Evolutionary conservation across 1,140 invertebrate genomes (phyloP).

Genomic region (Diorhabda sublineata): DNA sequence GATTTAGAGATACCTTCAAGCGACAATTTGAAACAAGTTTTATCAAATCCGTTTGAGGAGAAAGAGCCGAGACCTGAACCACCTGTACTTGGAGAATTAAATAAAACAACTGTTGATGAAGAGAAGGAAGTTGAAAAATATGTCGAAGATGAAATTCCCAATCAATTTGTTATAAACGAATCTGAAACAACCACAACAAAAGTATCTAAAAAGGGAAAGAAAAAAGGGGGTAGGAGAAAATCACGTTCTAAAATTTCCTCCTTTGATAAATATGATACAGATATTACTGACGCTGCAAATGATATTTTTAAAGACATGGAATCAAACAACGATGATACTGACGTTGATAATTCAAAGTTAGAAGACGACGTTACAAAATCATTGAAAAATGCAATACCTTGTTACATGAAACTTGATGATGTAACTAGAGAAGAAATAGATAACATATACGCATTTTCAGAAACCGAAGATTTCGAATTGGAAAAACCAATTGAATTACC

Average conservation of each 20-base stretch:
- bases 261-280: background rate
- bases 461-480: conserved; percentile 14
- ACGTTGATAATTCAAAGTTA: no score
- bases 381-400: no score
- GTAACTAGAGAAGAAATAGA: conserved; percentile 11
- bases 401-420: background rate
- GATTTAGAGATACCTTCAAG: no score
- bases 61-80: no score
- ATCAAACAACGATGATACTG: no score
- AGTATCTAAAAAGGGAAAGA: background rate
- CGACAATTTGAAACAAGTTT: no score
- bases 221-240: background rate
- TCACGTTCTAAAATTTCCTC: background rate
- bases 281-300: background rate
- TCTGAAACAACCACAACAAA: background rate
- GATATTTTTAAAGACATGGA: no score
- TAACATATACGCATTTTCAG: conserved; percentile 15
- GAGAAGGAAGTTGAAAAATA: conserved; percentile 8
- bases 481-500: conserved; percentile 13
- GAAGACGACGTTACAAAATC: no score
- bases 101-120: background rate
- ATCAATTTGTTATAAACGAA: background rate
- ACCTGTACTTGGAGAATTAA: no score
- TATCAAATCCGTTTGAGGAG: no score
- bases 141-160: background rate